Evolutionary conservation across 2,113 vertebrate species (phyloP).

Genomic region (Lasiurus borealis): DNA sequence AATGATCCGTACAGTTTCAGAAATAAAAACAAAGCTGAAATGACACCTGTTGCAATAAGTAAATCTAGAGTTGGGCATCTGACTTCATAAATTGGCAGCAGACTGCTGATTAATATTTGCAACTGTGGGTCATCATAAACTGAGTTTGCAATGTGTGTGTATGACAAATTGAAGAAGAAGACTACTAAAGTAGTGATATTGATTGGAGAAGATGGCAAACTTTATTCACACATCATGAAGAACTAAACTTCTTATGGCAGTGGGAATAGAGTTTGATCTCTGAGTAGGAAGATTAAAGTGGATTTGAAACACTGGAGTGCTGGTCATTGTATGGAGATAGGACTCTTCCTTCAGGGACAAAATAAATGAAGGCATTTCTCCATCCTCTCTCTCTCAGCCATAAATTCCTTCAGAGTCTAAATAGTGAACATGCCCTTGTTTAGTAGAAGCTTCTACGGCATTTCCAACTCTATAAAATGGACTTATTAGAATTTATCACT

Average conservation of each 20-base stretch:
- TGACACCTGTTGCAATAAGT: not conserved
- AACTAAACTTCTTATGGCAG: not conserved
- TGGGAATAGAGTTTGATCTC: not conserved
- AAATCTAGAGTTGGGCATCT: not conserved
- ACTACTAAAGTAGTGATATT: not conserved
- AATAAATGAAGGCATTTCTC: not conserved
- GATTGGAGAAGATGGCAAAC: not conserved
- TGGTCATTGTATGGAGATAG: not conserved
- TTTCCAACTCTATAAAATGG: not conserved
- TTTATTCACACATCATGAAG: not conserved
- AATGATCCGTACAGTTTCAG: not conserved
- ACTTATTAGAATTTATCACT: not conserved
- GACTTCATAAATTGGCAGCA: not conserved
- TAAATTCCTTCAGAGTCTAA: not conserved
- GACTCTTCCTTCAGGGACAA: not conserved
- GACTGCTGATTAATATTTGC: not conserved
- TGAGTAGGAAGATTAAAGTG: not conserved
- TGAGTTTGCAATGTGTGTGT: not conserved
- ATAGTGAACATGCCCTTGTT: not conserved
- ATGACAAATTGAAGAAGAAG: not conserved
- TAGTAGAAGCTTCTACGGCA: not conserved
- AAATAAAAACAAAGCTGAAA: not conserved
- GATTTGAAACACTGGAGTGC: not conserved
- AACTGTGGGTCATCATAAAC: not conserved
- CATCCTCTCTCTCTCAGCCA: not conserved